These are phyloP conservation scores for Varanus komodoensis DNA, from an alignment of 2,113 vertebrate genomes.

Conservation along the genomic window DNA sequence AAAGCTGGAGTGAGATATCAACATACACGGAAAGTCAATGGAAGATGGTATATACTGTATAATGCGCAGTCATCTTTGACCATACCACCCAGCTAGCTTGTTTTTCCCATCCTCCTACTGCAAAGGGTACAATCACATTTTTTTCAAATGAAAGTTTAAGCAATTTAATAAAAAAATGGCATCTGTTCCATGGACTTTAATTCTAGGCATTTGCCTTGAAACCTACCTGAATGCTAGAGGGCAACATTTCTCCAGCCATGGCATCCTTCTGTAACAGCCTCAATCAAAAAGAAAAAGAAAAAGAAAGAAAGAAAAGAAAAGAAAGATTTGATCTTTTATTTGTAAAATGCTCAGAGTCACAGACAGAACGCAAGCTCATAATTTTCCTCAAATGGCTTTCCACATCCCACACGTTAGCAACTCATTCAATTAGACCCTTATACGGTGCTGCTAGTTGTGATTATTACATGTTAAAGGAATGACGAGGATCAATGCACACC, in stretches of 20 bases:
- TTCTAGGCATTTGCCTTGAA: constrained; percentile 28
- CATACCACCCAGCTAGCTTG: not conserved
- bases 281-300: not conserved
- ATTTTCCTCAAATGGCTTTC: not conserved
- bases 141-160: constrained; percentile 13
- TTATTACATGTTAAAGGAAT: constrained; percentile 32
- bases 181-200: constrained; percentile 3
- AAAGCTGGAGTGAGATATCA: not conserved
- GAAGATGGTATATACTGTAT: not conserved
- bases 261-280: not conserved
- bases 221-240: not conserved
- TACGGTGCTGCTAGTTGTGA: constrained; percentile 25
- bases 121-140: constrained; percentile 6
- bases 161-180: not conserved
- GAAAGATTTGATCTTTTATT: not conserved
- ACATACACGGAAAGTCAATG: not conserved
- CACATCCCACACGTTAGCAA: constrained; percentile 10
- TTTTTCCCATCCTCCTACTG: not conserved
- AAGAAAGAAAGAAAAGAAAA: not conserved
- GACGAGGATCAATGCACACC: constrained; percentile 32
- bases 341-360: not conserved
- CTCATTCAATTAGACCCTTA: constrained; percentile 23
- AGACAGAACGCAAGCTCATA: not conserved
- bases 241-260: not conserved
- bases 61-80: constrained; percentile 8